Evolutionary conservation across 2,888 invertebrate species (phyloP).

Genomic region (Hirtodrosophila cameraria): DNA sequence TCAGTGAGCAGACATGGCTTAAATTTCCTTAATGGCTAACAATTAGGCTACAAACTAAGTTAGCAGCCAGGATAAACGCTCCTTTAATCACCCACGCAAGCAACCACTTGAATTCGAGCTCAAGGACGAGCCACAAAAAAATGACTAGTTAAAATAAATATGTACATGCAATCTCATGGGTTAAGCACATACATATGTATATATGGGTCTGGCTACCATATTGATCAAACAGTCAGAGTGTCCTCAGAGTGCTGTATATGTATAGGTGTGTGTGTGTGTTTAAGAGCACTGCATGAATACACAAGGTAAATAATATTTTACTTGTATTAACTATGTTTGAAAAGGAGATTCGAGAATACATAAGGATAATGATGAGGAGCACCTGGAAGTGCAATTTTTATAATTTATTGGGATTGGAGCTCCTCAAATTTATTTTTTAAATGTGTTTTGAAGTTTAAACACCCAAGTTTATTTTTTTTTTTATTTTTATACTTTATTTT

Average conservation of each 20-base stretch:
- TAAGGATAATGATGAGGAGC: too few species aligned
- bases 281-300: background rate
- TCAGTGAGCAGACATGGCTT: constrained; percentile 13
- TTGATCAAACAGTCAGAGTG: constrained; percentile 53
- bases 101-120: constrained; percentile 33
- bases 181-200: background rate
- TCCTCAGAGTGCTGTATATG: constrained; percentile 28
- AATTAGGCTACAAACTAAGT: constrained; percentile 70
- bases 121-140: constrained; percentile 45
- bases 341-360: too few species aligned
- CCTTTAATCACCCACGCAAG: constrained; percentile 26
- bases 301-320: background rate
- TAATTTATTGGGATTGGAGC: too few species aligned
- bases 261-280: background rate
- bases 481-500: too few species aligned
- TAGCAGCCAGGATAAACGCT: constrained; percentile 32
- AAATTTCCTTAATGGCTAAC: constrained; percentile 50
- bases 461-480: too few species aligned
- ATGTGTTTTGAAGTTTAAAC: too few species aligned
- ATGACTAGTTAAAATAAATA: constrained; percentile 22
- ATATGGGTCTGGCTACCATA: constrained; percentile 15
- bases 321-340: background rate
- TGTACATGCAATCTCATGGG: constrained; percentile 25
- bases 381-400: too few species aligned
- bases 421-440: too few species aligned